Conservation (phyloP, 2,888 invertebrate species). For the Leptinotarsa juncta region DNA sequence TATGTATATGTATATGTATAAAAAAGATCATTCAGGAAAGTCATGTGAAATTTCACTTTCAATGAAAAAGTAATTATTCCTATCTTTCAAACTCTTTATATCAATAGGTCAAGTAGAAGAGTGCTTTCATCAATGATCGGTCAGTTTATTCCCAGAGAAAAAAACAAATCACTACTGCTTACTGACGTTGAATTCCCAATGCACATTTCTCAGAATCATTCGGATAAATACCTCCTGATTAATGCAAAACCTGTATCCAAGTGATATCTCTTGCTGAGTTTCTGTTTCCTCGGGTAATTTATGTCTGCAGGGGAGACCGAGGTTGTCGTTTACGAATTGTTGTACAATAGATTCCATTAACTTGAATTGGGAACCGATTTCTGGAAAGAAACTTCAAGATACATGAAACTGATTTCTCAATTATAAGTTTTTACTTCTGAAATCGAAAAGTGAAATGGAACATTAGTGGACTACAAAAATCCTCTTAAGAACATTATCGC, state of each 20-base stretch:
- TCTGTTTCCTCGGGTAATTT: slow-evolving; percentile 10
- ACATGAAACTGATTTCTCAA: too few relatives aligned
- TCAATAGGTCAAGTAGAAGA: too few relatives aligned
- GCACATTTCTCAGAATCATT: slow-evolving; percentile 16
- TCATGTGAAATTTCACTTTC: too few relatives aligned
- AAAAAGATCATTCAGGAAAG: too few relatives aligned
- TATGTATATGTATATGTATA: too few relatives aligned
- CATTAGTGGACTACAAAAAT: too few relatives aligned
- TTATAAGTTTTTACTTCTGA: too few relatives aligned
- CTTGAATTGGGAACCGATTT: background rate
- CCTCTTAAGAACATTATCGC: too few relatives aligned
- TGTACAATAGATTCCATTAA: slow-evolving; percentile 13
- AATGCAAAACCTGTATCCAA: slow-evolving; percentile 28
- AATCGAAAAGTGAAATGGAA: too few relatives aligned
- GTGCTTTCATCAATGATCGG: too few relatives aligned
- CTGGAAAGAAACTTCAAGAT: background rate
- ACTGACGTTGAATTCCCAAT: background rate
- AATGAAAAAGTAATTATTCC: too few relatives aligned
- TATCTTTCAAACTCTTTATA: too few relatives aligned
- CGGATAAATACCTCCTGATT: slow-evolving; percentile 29
- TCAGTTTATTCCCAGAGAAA: background rate
- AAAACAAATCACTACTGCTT: background rate
- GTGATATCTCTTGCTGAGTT: slow-evolving; percentile 17
- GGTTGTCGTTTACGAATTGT: slow-evolving; percentile 17
- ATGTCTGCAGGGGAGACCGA: background rate